Evolutionary conservation across 2,888 invertebrate species (phyloP).

Genomic region (Hesperia comma): DNA sequence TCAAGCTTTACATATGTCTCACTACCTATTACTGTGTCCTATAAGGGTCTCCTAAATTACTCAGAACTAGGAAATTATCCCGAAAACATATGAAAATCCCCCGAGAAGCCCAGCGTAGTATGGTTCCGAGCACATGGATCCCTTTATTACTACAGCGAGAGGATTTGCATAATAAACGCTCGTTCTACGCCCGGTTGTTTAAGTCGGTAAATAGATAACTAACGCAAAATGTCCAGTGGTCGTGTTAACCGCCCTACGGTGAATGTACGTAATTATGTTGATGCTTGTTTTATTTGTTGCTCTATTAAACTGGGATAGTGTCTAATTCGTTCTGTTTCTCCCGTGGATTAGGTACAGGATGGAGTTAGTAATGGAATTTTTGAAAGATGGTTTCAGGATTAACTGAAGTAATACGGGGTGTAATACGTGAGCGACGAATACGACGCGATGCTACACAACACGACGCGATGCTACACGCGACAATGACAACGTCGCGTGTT

Average conservation of each 20-base stretch:
- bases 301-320: neutral
- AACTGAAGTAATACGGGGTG: too few species aligned
- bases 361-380: neutral
- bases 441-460: too few species aligned
- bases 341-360: too few species aligned
- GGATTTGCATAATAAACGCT: constrained; percentile 23
- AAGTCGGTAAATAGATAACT: constrained; percentile 13
- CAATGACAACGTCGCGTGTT: too few species aligned
- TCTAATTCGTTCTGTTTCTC: neutral
- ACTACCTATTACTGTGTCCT: constrained; percentile 1
- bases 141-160: constrained; percentile 14
- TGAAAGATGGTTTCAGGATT: neutral
- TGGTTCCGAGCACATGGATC: constrained; percentile 9
- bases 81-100: constrained; percentile 13
- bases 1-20: neutral
- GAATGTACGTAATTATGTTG: constrained; percentile 4
- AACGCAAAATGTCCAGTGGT: constrained; percentile 10
- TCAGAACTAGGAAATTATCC: constrained; percentile 5
- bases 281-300: neutral
- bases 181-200: constrained; percentile 6
- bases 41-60: neutral
- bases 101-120: constrained; percentile 1
- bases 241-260: neutral
- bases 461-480: too few species aligned
- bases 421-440: too few species aligned